Percentiles rank a stretch among this genome's conserved stretches.
Evolutionary conservation across 2,888 invertebrate genomes (phyloP).

Genomic region (Volucella bombylans): DNA sequence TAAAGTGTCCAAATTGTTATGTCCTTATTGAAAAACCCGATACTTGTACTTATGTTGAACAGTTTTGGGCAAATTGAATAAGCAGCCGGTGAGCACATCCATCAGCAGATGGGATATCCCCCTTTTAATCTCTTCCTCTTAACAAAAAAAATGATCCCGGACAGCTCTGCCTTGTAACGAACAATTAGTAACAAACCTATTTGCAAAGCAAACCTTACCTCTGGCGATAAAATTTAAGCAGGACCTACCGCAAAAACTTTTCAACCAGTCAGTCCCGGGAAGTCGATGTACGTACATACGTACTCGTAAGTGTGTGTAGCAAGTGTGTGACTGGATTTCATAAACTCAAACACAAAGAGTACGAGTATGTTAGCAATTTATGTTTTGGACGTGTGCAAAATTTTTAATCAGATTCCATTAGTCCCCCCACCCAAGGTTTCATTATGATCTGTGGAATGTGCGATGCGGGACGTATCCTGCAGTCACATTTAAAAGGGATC

Average conservation of each 20-base stretch:
- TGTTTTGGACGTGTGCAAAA: conserved; percentile 64
- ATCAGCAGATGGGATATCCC: too few relatives aligned
- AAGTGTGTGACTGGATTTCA: conserved; percentile 60
- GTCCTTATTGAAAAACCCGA: too few relatives aligned
- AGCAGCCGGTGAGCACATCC: too few relatives aligned
- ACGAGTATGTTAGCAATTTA: conserved; percentile 65
- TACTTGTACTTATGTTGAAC: too few relatives aligned
- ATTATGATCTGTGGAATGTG: conserved; percentile 47
- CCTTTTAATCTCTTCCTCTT: too few relatives aligned
- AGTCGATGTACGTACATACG: neutral
- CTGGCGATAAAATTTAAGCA: conserved; percentile 6
- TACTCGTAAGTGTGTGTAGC: neutral
- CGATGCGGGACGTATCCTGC: conserved; percentile 34
- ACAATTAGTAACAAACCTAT: neutral
- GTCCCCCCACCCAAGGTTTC: conserved; percentile 29
- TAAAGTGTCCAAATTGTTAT: too few relatives aligned
- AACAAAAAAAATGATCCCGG: too few relatives aligned
- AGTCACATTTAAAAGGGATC: conserved; percentile 72
- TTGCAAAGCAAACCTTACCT: conserved; percentile 34
- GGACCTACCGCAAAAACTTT: conserved; percentile 34
- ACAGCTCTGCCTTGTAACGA: too few relatives aligned
- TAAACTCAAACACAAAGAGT: conserved; percentile 36
- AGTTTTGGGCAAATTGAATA: too few relatives aligned
- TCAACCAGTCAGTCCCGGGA: conserved; percentile 22
- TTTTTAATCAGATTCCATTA: conserved; percentile 68